These are phyloP conservation scores for Silurus meridionalis DNA, from an alignment of 2,113 vertebrate genomes.

Conservation along the genomic window DNA sequence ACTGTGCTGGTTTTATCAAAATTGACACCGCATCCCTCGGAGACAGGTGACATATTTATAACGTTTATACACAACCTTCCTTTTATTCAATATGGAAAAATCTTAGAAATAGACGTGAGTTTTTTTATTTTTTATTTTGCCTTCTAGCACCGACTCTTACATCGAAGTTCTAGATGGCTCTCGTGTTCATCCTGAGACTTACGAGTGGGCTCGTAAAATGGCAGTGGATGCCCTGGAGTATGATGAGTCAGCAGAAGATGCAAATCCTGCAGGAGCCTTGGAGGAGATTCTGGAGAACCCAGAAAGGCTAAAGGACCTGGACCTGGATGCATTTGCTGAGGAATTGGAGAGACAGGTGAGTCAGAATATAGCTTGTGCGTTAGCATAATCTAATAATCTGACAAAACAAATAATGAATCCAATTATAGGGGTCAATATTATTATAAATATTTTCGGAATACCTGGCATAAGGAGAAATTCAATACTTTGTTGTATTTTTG, in stretches of 20 bases:
- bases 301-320: constrained; percentile 93
- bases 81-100: background rate
- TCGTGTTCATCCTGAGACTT: constrained; percentile 95
- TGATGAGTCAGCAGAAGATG: constrained; percentile 96
- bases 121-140: constrained; percentile 20
- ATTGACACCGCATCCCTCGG: constrained; percentile 96
- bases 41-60: constrained; percentile 79
- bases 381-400: background rate
- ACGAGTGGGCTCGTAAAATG: constrained; percentile 99
- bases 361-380: background rate
- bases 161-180: constrained; percentile 98
- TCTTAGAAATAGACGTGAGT: background rate
- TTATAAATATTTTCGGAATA: background rate
- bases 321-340: constrained; percentile 95
- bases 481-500: background rate
- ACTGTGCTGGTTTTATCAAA: constrained; percentile 98
- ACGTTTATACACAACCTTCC: background rate
- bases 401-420: background rate
- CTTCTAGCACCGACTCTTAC: constrained; percentile 92
- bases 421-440: background rate
- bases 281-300: constrained; percentile 98
- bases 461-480: background rate
- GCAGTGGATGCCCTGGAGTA: constrained; percentile 96
- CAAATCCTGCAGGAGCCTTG: constrained; percentile 93
- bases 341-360: constrained; percentile 96